phyloP scores from a whole-genome alignment of 2,888 invertebrate species.

The Lottia gigantea region DNA sequence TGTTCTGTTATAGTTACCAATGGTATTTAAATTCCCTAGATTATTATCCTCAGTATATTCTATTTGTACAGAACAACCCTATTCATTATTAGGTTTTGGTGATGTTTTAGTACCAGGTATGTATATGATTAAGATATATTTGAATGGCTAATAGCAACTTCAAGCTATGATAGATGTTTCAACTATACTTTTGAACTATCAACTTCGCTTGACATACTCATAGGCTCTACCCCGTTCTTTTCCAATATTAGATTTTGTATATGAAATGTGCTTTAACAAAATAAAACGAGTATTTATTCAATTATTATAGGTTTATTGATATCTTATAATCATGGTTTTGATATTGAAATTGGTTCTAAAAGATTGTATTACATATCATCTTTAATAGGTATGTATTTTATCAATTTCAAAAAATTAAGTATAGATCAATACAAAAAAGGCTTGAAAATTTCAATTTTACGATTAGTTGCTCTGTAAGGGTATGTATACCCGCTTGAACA shows the following conservation, averaged over 20 bases:
- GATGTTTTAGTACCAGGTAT: conserved; percentile 73
- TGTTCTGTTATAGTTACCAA: conserved; percentile 67
- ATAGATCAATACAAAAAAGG: too few relatives aligned
- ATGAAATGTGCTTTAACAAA: too few relatives aligned
- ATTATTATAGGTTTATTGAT: conserved; percentile 69
- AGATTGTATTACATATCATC: conserved; percentile 67
- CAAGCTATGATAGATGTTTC: too few relatives aligned
- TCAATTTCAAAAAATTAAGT: background rate
- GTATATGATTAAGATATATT: conserved; percentile 1
- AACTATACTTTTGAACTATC: too few relatives aligned
- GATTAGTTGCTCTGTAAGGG: too few relatives aligned
- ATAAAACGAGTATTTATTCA: too few relatives aligned
- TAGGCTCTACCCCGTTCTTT: too few relatives aligned
- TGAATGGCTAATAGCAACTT: too few relatives aligned
- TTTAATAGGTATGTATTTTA: conserved; percentile 57
- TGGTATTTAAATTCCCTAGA: conserved; percentile 71
- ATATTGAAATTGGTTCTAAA: conserved; percentile 59
- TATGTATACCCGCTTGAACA: too few relatives aligned
- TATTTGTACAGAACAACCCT: conserved; percentile 51
- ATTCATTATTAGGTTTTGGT: conserved; percentile 72
- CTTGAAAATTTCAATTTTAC: too few relatives aligned
- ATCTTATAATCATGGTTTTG: conserved; percentile 71
- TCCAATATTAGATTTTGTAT: too few relatives aligned
- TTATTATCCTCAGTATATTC: conserved; percentile 59
- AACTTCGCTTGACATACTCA: too few relatives aligned